Evolutionary conservation across 2,888 invertebrate species (phyloP).

Genomic region (Exephanes ischioxanthus): DNA sequence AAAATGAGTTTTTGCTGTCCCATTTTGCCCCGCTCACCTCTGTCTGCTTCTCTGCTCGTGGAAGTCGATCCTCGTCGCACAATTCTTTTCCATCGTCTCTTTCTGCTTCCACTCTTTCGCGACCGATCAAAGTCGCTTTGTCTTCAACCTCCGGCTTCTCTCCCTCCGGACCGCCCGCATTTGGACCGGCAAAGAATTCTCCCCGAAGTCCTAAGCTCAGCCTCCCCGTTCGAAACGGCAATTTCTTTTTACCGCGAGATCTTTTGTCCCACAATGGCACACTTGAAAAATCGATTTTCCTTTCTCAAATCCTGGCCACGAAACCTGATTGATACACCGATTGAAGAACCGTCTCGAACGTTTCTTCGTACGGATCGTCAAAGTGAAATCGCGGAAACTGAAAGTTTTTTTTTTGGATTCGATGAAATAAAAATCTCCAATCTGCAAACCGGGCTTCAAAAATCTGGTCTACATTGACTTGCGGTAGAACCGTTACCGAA

Average conservation of each 20-base stretch:
- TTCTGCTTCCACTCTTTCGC: not conserved
- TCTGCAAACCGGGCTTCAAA: too few species aligned
- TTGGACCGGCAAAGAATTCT: conserved; percentile 44
- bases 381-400: not conserved
- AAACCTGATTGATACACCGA: not conserved
- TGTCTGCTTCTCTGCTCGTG: conserved; percentile 1
- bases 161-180: conserved; percentile 30
- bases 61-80: conserved; percentile 44
- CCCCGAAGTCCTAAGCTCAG: conserved; percentile 15
- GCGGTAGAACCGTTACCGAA: too few species aligned
- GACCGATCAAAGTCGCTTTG: conserved; percentile 65
- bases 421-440: too few species aligned
- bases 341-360: not conserved
- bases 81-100: conserved; percentile 13
- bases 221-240: not conserved
- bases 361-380: not conserved
- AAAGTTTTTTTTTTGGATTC: not conserved
- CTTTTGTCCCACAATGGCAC: conserved; percentile 32
- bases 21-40: too few species aligned
- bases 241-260: conserved; percentile 17
- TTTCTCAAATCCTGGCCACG: not conserved
- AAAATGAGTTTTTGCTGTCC: too few species aligned
- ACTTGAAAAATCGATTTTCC: not conserved
- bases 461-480: too few species aligned
- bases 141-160: conserved; percentile 39